Evolutionary conservation across 2,113 vertebrate genomes (phyloP), one percentile per base, ranked within the genome.

Genomic region (Collichthys lucidus): DNA sequence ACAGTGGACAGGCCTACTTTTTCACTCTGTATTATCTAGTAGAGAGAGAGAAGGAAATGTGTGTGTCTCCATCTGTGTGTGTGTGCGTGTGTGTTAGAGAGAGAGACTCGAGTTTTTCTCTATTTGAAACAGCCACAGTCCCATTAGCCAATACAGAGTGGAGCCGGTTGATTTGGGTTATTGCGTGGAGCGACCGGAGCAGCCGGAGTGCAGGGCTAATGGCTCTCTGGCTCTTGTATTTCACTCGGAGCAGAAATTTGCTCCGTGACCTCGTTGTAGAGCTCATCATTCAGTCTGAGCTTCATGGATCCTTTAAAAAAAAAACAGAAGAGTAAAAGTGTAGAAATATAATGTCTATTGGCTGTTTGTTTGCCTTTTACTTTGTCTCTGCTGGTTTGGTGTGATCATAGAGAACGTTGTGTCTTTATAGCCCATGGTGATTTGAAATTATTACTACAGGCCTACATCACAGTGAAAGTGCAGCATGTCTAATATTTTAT

Each of bases 1-100:
- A 89, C 93, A 90, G 86, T 93, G 94, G 93, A 95, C 93, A 95
- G 92, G 92, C 93, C 94, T 94, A 95, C 87, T 95, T 95, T 93
- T 93, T 94, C 92, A 91, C 92, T 92, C 87, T 84, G 91, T 88
- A 94, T 94, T 93, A 94, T 94, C 90, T 87, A 80, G 91, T 81
- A 89, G 91, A 92, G 83, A 92, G 83, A 92, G 90, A 75, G 84
- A 85, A 88, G 52, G 63, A 84, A 67, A 29, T 72, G 52, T 82
- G 84, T 80, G 85, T 86, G 83, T 72, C 4, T 64, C 20, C 53
- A 47, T 67, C 14, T 59, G 42, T 81, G 29, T 84, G 74, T 63
- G 66, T 64, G 53, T 76, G 68, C 67, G 76, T 79, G 64, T 80
- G 79, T 31, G 70, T 19, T 65, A 62, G 71, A 53, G 50, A 60